phyloP scores from a whole-genome alignment of 1,140 invertebrate genomes.

The Drosophila funebris region DNA sequence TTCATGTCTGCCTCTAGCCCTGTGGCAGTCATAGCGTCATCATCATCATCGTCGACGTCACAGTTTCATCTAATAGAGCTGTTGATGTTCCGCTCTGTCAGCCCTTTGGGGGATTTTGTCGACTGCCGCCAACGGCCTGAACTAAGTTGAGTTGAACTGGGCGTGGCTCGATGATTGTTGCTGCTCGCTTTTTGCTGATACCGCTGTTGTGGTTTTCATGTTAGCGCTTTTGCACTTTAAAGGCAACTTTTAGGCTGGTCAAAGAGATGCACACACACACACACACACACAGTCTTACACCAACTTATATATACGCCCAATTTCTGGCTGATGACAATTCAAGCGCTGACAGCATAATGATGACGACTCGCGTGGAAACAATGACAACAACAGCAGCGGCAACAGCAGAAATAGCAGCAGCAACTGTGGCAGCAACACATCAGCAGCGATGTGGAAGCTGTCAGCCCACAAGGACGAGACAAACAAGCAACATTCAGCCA shows the following conservation, averaged over 20 bases:
- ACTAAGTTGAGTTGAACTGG: conserved; percentile 10
- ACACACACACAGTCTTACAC: too few relatives aligned
- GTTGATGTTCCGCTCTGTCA: conserved; percentile 72
- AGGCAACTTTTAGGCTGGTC: conserved; percentile 45
- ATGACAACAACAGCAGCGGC: conserved; percentile 24
- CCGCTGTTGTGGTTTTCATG: conserved; percentile 76
- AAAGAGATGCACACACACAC: conserved; percentile 9
- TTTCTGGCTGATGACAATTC: conserved; percentile 65
- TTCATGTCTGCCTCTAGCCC: neutral
- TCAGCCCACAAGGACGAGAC: conserved; percentile 68
- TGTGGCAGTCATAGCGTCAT: conserved; percentile 21
- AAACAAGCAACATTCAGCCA: conserved; percentile 64
- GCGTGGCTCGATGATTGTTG: neutral
- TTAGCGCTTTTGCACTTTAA: conserved; percentile 54
- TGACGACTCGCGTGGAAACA: conserved; percentile 65
- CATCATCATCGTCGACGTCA: conserved; percentile 25
- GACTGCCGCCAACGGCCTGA: conserved; percentile 35
- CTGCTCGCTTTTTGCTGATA: conserved; percentile 4
- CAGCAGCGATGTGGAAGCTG: conserved; percentile 56
- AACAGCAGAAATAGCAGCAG: conserved; percentile 12
- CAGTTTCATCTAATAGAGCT: conserved; percentile 71
- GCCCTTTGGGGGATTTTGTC: conserved; percentile 72
- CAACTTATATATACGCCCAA: conserved; percentile 51
- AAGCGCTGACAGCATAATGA: conserved; percentile 72
- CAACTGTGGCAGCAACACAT: conserved; percentile 6